phyloP scores from a whole-genome alignment of 1,140 invertebrate species.

The Drosophila dunni region DNA sequence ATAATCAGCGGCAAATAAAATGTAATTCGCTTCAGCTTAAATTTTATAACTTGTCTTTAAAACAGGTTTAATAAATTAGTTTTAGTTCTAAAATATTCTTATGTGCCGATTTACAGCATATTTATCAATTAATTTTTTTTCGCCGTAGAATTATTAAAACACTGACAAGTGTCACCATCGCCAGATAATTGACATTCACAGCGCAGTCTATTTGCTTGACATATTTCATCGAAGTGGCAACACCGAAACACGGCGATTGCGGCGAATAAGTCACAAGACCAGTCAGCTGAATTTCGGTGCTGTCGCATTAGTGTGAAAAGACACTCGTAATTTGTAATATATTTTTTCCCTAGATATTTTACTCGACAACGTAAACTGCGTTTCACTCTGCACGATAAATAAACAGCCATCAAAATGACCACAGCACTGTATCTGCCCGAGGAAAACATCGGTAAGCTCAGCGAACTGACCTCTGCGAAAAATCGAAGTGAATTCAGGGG shows the following conservation, averaged over 20 bases:
- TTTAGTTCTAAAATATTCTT: neutral
- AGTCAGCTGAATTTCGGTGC: constrained; percentile 84
- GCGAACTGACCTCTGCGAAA: constrained; percentile 56
- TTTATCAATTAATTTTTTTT: constrained; percentile 4
- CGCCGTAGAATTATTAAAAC: constrained; percentile 14
- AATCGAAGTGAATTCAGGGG: constrained; percentile 59
- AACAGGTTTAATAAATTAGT: neutral
- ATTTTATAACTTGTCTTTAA: neutral
- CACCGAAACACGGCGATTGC: constrained; percentile 37
- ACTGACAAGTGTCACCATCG: neutral
- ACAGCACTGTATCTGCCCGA: constrained; percentile 91
- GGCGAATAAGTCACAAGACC: constrained; percentile 82
- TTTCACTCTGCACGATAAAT: constrained; percentile 42
- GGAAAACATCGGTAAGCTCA: constrained; percentile 91
- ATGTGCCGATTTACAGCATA: neutral
- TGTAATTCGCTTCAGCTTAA: neutral
- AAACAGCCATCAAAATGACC: constrained; percentile 86
- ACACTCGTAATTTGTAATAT: constrained; percentile 70
- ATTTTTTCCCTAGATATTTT: constrained; percentile 63
- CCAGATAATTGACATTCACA: constrained; percentile 23
- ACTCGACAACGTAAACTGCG: constrained; percentile 52
- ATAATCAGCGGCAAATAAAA: neutral
- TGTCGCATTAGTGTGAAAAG: constrained; percentile 80
- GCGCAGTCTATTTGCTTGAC: neutral
- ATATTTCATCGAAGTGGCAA: constrained; percentile 21